These are phyloP conservation scores for Habroteleia sp. DNA, from an alignment of 2,888 invertebrate species.

Conservation along the genomic window DNA sequence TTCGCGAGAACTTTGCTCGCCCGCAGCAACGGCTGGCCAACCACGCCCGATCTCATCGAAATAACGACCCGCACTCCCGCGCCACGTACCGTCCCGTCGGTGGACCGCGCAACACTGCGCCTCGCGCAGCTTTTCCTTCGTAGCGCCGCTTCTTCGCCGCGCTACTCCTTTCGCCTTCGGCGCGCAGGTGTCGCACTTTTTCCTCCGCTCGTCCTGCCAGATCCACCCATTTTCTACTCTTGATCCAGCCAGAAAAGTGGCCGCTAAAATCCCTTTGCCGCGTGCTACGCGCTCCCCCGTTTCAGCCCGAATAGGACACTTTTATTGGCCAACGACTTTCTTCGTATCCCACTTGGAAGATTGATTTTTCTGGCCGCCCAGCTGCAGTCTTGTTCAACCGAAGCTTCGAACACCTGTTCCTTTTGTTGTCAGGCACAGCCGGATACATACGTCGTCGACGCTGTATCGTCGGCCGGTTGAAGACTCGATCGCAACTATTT, in stretches of 20 bases:
- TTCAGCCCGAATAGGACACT: too few relatives aligned
- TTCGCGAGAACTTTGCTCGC: constrained; percentile 10
- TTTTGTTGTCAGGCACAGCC: constrained; percentile 30
- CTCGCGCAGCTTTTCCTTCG: constrained; percentile 33
- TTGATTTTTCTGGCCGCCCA: constrained; percentile 8
- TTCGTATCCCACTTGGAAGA: too few relatives aligned
- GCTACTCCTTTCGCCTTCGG: neutral
- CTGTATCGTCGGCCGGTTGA: constrained; percentile 11
- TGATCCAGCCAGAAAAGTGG: too few relatives aligned
- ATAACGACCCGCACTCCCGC: constrained; percentile 37
- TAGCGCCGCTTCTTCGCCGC: constrained; percentile 11
- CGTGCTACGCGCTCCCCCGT: too few relatives aligned
- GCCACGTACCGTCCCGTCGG: constrained; percentile 29
- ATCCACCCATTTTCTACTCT: too few relatives aligned
- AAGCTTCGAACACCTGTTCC: constrained; percentile 38
- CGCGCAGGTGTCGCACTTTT: neutral
- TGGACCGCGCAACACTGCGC: constrained; percentile 51
- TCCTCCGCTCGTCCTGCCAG: too few relatives aligned
- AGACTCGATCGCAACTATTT: constrained; percentile 11
- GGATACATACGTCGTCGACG: constrained; percentile 14
- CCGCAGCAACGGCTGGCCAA: constrained; percentile 34
- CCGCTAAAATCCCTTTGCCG: too few relatives aligned
- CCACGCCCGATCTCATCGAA: constrained; percentile 57
- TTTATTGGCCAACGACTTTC: too few relatives aligned
- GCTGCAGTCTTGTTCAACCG: neutral